Evolutionary conservation across 1,140 invertebrate genomes (phyloP), one percentile per base, ranked within the genome.

Genomic region (Anastrepha ludens): DNA sequence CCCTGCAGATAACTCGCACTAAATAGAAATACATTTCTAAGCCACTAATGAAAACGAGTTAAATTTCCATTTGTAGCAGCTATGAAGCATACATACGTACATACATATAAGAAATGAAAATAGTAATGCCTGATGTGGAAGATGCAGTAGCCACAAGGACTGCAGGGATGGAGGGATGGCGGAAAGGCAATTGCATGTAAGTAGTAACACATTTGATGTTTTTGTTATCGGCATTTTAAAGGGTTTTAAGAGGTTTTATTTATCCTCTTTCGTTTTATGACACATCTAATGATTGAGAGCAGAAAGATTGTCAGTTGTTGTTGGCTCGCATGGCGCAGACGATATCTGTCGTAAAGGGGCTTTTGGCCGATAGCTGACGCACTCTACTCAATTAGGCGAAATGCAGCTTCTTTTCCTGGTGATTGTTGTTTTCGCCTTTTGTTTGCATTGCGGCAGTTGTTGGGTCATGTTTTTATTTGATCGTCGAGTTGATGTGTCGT

Each of bases 251-350:
- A 44, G 55, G 58, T 78, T 44, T 62, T 74, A 62, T 41, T 55
- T 29, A 55, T 58, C 29, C 55, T 64, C 58, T 44, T 55, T 47
- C 44, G 29, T 87, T 88, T 88, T 88, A 88, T 87, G 88, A 88
- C 88, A 88, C 60, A 81, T 88, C 86, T 87, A 88, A 88, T 88
- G 88, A 88, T 88, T 62, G 85, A 62, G 41, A 62, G 74, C 74
- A 81, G 74, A 44, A 20, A 20, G 15, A 81, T 55, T 81, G 74
- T 55, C 60, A 62, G 60, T 62, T 62, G 60, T 29, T 29, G 60
- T 62, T 62, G 60, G 13, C 60, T 62, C 1, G n/a, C 60, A 62
- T 5, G 15, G 50, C 11, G 2, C 50, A 2, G 6, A 55, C 29
- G 29, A 62, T 62, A 17, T 2, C 4, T 62, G 60, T 62, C 17